Base-by-base conservation (phyloP, 2,888 invertebrate species). In the Auanema sp. region DNA sequence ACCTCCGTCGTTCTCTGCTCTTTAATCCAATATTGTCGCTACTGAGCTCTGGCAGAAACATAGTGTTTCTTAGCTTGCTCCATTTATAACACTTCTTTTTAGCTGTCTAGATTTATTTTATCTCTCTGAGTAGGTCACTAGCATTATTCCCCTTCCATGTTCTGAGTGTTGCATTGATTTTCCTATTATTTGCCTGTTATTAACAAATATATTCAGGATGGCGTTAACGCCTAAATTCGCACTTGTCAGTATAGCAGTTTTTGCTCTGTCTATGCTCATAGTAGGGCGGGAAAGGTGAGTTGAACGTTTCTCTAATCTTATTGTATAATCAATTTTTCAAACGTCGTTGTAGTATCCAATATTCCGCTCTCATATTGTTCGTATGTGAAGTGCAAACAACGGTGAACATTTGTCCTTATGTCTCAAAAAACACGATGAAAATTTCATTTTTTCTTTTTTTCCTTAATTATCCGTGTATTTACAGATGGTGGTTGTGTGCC, bases 231-330 rank as follows among this genome's bases (percentile, higher is more conserved):
- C 75, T 23, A 64, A 63, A 43, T 58, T 60, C 47, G 72, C 75
- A 16, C 68, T 75, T 10, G 42, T 66, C 53, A 71, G 71, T 10
- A 68, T 75, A 57, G 69, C 58, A 23, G 60, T 72, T 12, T 71
- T 72, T 51, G 75, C 75, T n/a, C 63, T 60, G 10, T 57, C 69
- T 4, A 60, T 75, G 54, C 58, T 68, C 25, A n/a, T 68, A 16
- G 59, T 65, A 33, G 68, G 65, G 10, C n/a, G 68, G 33, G 41
- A 54, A 18, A 50, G 55, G 51, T 58, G 16, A 16, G 24, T 1
- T n/a, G 5, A 23, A 33, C 33, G 33, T 33, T 33, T 33, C 8
- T 33, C 33, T 33, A 33, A 33, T 33, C 3, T 33, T 33, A 33
- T 33, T 33, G 33, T 8, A 3, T 33, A 33, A 33, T 33, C 33